Conservation (phyloP, 2,113 vertebrate species). For the Amphilophus citrinellus region DNA sequence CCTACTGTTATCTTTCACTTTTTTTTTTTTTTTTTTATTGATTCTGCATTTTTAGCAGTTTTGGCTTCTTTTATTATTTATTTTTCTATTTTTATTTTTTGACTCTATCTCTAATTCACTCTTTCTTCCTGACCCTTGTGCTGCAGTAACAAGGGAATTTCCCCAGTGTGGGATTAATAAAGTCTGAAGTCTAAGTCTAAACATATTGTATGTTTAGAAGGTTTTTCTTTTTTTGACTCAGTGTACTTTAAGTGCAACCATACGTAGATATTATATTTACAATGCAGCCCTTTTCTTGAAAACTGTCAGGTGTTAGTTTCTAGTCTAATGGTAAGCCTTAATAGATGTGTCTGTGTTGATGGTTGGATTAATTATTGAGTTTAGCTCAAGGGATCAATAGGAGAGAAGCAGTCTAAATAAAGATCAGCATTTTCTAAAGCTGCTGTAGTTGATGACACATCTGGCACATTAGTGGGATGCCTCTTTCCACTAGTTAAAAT, state of each 20-base stretch:
- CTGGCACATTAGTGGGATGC: neutral
- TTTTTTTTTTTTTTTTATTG: no score
- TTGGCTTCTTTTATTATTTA: no score
- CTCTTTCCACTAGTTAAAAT: neutral
- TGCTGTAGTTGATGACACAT: neutral
- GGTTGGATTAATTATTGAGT: neutral
- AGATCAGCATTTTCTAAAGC: neutral
- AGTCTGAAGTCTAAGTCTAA: neutral
- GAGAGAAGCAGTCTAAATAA: neutral
- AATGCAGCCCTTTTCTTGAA: neutral
- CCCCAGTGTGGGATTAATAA: no score
- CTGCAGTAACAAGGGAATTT: no score
- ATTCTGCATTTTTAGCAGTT: no score
- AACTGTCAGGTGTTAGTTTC: neutral
- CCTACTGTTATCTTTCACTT: neutral
- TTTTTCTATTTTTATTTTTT: no score
- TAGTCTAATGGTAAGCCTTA: neutral
- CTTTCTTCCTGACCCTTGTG: no score
- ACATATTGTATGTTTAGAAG: neutral
- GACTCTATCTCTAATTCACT: no score
- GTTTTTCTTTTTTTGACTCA: neutral
- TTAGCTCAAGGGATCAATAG: neutral
- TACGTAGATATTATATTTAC: neutral
- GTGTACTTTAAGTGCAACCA: neutral
- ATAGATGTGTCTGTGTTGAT: conserved; percentile 2